Base-by-base conservation (phyloP, 23 tunicate species). In the Clavelina lepadiformis region DNA sequence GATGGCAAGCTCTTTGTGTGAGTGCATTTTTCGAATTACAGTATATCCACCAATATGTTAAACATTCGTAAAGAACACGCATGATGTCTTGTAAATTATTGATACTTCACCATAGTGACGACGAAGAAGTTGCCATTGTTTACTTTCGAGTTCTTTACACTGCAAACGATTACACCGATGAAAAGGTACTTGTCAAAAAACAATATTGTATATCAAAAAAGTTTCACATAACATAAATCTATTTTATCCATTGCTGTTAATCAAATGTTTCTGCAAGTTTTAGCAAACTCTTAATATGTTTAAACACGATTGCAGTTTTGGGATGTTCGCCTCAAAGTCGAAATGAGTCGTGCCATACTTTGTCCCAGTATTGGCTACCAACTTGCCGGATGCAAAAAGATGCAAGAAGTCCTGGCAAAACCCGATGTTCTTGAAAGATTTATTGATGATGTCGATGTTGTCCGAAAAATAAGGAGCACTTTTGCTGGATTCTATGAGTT, bases 331-430 rank as follows among this genome's bases (percentile, higher is more conserved):
- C 57, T 30, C 3, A 20, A 35, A 22, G 66, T 89, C 2, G 97
- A 89, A 36, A 25, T 25, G 11, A 81, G 89, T 46, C 27, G 46
- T 4, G 91, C 97, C 3, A 71, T 89, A 46, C 81, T 81, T 33
- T 81, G 74, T 38, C 97, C 97, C 0, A 49, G 75, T 23, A 75
- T 81, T 26, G 89, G 61, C 21, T 71, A 75, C 23, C 97, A 89
- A 57, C 71, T 89, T 15, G 78, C 65, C n/a, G 97, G 97, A 6
- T 71, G 76, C 25, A 89, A 89, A 51, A 89, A 89, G 34, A 53
- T 89, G 57, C 97, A 89, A 76, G 67, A 89, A 41, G 61, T 89
- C 51, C 49, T 89, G 20, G 74, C 89, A 25, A 56, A 53, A 35
- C 79, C 79, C 28, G 82, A 82, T 2, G 69, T 69, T 0, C 46